Conservation (phyloP, 2,888 invertebrate genomes). For the Cosmorhoe ocellata region DNA sequence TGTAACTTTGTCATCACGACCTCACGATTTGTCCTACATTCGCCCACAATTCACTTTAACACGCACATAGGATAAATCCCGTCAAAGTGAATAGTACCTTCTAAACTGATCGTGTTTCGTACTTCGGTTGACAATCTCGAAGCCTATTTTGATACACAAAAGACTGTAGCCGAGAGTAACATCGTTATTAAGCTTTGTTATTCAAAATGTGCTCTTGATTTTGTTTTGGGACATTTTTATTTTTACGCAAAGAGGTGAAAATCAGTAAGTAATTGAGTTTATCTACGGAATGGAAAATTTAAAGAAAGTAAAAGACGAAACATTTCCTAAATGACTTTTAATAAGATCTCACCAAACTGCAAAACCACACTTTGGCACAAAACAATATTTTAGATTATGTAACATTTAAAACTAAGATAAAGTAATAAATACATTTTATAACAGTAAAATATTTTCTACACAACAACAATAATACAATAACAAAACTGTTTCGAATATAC, state of each 20-base stretch:
- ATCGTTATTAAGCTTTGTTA: not conserved
- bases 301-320: conserved; percentile 6
- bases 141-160: too few species aligned
- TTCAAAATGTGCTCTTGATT: not conserved
- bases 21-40: too few species aligned
- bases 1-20: too few species aligned
- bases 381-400: conserved; percentile 42
- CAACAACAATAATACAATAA: conserved; percentile 41
- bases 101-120: conserved; percentile 10
- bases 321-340: conserved; percentile 50
- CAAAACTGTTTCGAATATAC: conserved; percentile 37
- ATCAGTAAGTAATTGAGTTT: not conserved
- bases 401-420: conserved; percentile 39
- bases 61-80: too few species aligned
- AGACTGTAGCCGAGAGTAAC: conserved; percentile 17
- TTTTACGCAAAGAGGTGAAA: not conserved
- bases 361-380: conserved; percentile 66
- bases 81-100: conserved; percentile 11
- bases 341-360: conserved; percentile 59
- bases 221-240: not conserved
- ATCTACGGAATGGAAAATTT: not conserved
- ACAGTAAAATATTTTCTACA: conserved; percentile 51
- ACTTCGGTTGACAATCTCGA: too few species aligned
- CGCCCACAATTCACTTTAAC: too few species aligned
- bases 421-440: conserved; percentile 48